Evolutionary conservation across 2,797 vertebrate species (phyloP), one percentile per base, ranked within the genome.

Genomic region (Pseudochromis fuscus): DNA sequence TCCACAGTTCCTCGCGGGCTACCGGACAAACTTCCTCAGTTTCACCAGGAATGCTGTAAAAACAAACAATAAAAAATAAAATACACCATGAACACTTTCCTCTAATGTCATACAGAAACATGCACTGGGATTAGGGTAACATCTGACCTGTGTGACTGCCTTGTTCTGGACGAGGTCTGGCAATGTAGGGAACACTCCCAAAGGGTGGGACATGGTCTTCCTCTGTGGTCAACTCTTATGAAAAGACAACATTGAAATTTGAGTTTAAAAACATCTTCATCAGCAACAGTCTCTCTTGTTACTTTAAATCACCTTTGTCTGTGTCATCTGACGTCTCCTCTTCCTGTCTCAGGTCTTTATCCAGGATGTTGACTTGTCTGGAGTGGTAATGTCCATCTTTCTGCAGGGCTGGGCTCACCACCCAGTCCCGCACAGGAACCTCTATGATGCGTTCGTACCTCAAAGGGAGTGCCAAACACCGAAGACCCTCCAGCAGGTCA

Each of bases 21-120:
- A 85, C 42, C 5, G 11, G 21, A 51, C 83, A 82, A 88, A 90
- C 85, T 97, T 98, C 82, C 96, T 94, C 85, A 97, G 92, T 86
- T 96, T 97, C 72, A 96, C 92, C 88, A 98, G 95, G 91, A 99
- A 98, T 0, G 95, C 96, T 98, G 92, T 74, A 93, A 91, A 77
- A n/a, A 7, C n/a, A n/a, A n/a, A n/a, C n/a, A n/a, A n/a, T n/a
- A 4, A 61, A 79, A 57, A n/a, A 7, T 63, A 67, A 12, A 0
- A 55, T 15, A 72, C 0, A 15, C 0, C 16, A 27, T 52, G 3
- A 77, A 1, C 4, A 21, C 27, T 33, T 1, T 44, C 31, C 21
- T 5, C 12, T 2, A 45, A 33, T 3, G 13, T 35, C 10, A n/a
- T 9, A 2, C 13, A 37, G 3, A 9, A 24, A 25, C 7, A 12